Evolutionary conservation across 2,797 vertebrate species (phyloP).

Genomic region (Halcyon badia): DNA sequence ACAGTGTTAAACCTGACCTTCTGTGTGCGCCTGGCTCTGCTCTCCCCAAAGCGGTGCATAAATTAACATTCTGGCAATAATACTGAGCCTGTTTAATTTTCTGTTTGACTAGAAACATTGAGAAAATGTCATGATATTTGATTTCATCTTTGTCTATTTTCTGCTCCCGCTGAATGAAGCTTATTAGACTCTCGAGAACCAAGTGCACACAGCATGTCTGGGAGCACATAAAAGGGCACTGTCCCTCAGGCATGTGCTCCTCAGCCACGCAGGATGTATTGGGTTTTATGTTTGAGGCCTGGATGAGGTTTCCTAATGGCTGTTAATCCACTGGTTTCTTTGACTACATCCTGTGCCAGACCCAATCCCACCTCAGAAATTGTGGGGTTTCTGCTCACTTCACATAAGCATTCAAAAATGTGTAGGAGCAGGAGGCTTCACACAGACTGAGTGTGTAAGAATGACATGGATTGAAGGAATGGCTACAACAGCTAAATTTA

Average conservation of each 20-base stretch:
- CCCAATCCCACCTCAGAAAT: background rate
- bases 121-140: constrained; percentile 72
- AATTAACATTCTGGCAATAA: constrained; percentile 67
- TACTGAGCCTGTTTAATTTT: constrained; percentile 69
- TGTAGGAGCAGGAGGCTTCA: background rate
- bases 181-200: background rate
- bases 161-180: constrained; percentile 34
- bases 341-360: constrained; percentile 20
- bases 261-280: constrained; percentile 29
- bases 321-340: constrained; percentile 45
- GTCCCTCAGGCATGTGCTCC: constrained; percentile 45
- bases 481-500: background rate
- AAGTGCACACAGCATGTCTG: background rate
- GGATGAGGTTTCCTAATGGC: constrained; percentile 22
- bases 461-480: background rate
- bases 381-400: background rate
- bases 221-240: constrained; percentile 51
- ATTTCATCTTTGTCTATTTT: constrained; percentile 68
- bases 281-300: constrained; percentile 39
- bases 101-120: constrained; percentile 57
- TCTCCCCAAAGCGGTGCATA: constrained; percentile 35
- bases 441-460: background rate
- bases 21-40: background rate
- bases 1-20: constrained; percentile 58
- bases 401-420: background rate